These are phyloP conservation scores for Lepidotrigona ventralis DNA, from an alignment of 1,140 invertebrate species.

Conservation along the genomic window DNA sequence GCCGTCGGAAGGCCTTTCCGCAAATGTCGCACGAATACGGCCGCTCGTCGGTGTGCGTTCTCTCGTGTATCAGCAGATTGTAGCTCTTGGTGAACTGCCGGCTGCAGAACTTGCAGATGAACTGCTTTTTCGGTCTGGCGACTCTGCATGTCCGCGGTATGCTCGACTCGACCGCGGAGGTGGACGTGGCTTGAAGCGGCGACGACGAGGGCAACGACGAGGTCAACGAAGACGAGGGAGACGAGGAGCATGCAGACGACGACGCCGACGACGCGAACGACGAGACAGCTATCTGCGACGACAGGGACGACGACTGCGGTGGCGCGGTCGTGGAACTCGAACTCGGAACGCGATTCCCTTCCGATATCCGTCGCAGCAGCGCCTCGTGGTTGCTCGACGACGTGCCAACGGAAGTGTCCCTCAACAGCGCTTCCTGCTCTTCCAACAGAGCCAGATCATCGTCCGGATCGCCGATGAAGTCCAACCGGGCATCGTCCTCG, in stretches of 20 bases:
- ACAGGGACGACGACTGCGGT: slow-evolving; percentile 42
- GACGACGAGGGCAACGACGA: slow-evolving; percentile 50
- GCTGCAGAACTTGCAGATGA: slow-evolving; percentile 96
- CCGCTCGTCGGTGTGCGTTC: slow-evolving; percentile 98
- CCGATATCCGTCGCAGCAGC: slow-evolving; percentile 72
- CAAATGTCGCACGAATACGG: slow-evolving; percentile 99
- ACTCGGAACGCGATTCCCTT: slow-evolving; percentile 48
- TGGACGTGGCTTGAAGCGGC: slow-evolving; percentile 74
- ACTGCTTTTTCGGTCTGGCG: slow-evolving; percentile 85
- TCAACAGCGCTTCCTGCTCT: slow-evolving; percentile 71
- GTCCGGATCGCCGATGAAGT: slow-evolving; percentile 77
- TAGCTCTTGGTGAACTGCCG: slow-evolving; percentile 99
- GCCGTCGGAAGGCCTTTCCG: slow-evolving; percentile 92
- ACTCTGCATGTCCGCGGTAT: slow-evolving; percentile 77
- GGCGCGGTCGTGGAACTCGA: slow-evolving; percentile 35
- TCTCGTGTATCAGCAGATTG: slow-evolving; percentile 97
- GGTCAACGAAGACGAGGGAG: slow-evolving; percentile 50
- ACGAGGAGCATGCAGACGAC: slow-evolving; percentile 40
- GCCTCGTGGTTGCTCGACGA: slow-evolving; percentile 68
- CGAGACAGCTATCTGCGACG: neutral
- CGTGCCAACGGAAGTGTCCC: slow-evolving; percentile 72
- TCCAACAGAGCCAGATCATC: slow-evolving; percentile 80
- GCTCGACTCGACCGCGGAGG: slow-evolving; percentile 63
- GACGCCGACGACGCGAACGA: slow-evolving; percentile 46
- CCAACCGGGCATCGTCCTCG: slow-evolving; percentile 67